Evolutionary conservation across 2,888 invertebrate genomes (phyloP).

Genomic region (Hyles lineata): DNA sequence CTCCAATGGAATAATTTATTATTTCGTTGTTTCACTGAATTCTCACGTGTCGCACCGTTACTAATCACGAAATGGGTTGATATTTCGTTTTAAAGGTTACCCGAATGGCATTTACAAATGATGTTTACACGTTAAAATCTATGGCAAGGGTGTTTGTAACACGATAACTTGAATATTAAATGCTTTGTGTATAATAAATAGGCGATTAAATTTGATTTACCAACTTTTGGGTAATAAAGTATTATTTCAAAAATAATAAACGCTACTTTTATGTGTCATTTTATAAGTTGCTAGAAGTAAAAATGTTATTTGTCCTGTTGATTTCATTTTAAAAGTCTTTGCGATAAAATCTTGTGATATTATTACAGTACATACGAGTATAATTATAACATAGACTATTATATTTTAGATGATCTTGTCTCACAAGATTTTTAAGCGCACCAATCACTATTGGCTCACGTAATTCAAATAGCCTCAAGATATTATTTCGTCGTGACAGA

Average conservation of each 20-base stretch:
- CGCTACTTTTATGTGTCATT: too few relatives aligned
- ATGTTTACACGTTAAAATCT: constrained; percentile 22
- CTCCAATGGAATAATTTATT: constrained; percentile 11
- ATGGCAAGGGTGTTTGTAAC: constrained; percentile 9
- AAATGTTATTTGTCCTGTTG: too few relatives aligned
- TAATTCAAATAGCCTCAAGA: constrained; percentile 20
- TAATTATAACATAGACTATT: neutral
- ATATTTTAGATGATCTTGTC: neutral
- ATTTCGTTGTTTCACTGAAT: neutral
- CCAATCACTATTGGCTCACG: neutral
- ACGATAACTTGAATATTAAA: constrained; percentile 12
- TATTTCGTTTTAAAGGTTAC: constrained; percentile 30
- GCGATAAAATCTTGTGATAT: too few relatives aligned
- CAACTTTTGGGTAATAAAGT: neutral
- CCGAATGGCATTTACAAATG: constrained; percentile 23
- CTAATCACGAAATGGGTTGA: constrained; percentile 23
- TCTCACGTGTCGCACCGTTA: constrained; percentile 20
- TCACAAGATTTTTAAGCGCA: too few relatives aligned
- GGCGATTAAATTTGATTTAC: neutral
- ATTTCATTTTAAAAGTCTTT: too few relatives aligned
- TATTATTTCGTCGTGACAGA: constrained; percentile 18
- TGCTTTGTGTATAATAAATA: neutral
- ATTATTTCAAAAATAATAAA: too few relatives aligned
- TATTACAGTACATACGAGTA: too few relatives aligned
- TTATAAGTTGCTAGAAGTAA: too few relatives aligned